Evolutionary conservation across 2,888 invertebrate species (phyloP).

Genomic region (Flabesymbios commensalis): DNA sequence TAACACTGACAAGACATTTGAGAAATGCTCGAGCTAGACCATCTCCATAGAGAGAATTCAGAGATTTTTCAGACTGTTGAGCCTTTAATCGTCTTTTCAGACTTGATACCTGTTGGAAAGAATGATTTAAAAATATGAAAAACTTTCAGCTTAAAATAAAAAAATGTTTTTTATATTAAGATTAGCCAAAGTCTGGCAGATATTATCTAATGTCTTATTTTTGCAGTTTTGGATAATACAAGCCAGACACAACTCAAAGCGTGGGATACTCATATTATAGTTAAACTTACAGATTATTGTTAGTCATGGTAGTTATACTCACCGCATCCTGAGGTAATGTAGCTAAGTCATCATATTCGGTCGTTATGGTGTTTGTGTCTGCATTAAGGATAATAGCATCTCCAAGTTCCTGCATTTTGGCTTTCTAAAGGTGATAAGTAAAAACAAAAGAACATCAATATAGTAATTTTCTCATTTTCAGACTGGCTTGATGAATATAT

Average conservation of each 20-base stretch:
- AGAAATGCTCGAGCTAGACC: constrained; percentile 91
- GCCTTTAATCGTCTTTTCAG: constrained; percentile 78
- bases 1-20: constrained; percentile 85
- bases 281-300: too few species aligned
- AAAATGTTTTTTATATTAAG: too few species aligned
- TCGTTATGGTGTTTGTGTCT: constrained; percentile 82
- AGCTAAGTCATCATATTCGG: constrained; percentile 88
- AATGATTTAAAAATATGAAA: too few species aligned
- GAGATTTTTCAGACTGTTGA: constrained; percentile 65
- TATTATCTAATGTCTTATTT: too few species aligned
- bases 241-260: too few species aligned
- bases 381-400: constrained; percentile 94
- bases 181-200: too few species aligned
- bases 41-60: constrained; percentile 70
- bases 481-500: not conserved
- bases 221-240: too few species aligned
- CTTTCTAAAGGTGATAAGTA: constrained; percentile 63
- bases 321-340: constrained; percentile 89
- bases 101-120: constrained; percentile 69
- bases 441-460: too few species aligned
- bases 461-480: too few species aligned
- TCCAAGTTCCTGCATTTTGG: constrained; percentile 81
- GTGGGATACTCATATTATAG: too few species aligned
- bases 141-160: too few species aligned
- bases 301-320: too few species aligned